Evolutionary conservation across 1,140 invertebrate genomes (phyloP).

Genomic region (Gonatopus flavifemur): DNA sequence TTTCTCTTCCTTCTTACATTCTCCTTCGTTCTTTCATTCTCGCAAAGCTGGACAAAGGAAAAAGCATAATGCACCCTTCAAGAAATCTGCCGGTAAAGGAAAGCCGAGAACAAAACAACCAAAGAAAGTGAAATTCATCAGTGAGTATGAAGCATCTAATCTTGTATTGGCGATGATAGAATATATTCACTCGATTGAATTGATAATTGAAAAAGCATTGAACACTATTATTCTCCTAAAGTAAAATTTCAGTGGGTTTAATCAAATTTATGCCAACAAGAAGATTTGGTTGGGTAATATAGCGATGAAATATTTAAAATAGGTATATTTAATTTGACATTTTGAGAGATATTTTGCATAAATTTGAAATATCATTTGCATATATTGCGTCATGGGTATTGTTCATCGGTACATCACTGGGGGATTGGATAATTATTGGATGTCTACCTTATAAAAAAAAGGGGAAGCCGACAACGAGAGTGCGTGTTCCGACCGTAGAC

Average conservation of each 20-base stretch:
- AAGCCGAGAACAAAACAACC: constrained; percentile 77
- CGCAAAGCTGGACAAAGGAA: constrained; percentile 64
- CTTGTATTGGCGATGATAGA: background rate
- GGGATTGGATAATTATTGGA: constrained; percentile 3
- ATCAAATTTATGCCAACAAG: no score
- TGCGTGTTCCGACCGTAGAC: constrained; percentile 52
- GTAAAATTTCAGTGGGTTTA: no score
- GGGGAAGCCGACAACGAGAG: constrained; percentile 18
- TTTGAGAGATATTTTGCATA: no score
- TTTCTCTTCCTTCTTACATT: background rate
- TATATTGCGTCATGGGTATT: no score
- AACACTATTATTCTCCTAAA: background rate
- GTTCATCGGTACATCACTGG: no score
- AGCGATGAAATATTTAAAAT: no score
- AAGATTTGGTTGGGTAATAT: no score
- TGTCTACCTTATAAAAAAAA: no score
- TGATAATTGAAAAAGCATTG: background rate
- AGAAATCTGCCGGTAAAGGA: constrained; percentile 71
- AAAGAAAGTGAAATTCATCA: constrained; percentile 86
- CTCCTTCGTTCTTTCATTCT: no score
- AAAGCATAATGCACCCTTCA: constrained; percentile 68
- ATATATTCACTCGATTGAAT: background rate
- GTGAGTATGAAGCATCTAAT: constrained; percentile 66
- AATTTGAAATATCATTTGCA: no score
- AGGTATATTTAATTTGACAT: no score